Percentiles rank a stretch among this genome's conserved stretches.
Conservation (phyloP, 1,140 invertebrate genomes). For the Drosophila nasuta region DNA sequence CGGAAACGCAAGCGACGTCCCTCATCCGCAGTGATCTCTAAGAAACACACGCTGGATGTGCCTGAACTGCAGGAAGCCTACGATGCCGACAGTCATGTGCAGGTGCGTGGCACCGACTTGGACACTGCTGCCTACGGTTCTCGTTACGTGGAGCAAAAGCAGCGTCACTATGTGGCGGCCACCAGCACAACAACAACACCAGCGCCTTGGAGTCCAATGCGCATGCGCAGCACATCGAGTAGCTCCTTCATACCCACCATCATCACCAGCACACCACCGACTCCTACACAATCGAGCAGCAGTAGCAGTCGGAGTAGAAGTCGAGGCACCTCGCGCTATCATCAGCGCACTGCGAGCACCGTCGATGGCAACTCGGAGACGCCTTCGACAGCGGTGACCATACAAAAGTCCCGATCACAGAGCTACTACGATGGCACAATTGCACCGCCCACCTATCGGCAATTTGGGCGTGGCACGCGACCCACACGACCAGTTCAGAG, state of each 20-base stretch:
- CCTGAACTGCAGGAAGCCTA: conserved; percentile 76
- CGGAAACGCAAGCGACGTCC: conserved; percentile 63
- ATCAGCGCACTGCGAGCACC: conserved; percentile 21
- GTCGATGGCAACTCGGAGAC: conserved; percentile 16
- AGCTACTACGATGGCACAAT: conserved; percentile 81
- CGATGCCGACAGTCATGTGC: conserved; percentile 54
- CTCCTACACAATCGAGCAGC: not conserved
- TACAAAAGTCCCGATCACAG: conserved; percentile 75
- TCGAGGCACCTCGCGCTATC: conserved; percentile 55
- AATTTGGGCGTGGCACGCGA: conserved; percentile 40
- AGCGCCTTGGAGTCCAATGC: conserved; percentile 75
- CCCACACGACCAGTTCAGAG: conserved; percentile 41
- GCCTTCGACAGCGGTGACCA: conserved; percentile 51
- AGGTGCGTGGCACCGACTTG: conserved; percentile 32
- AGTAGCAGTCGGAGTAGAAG: conserved; percentile 6
- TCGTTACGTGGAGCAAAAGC: conserved; percentile 58
- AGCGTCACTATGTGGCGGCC: conserved; percentile 34
- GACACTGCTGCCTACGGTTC: conserved; percentile 68
- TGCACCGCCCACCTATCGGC: conserved; percentile 56
- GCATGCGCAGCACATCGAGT: conserved; percentile 44
- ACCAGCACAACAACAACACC: conserved; percentile 21
- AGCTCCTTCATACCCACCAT: conserved; percentile 54
- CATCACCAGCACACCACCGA: conserved; percentile 51
- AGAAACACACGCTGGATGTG: conserved; percentile 73
- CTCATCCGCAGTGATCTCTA: conserved; percentile 26